phyloP scores from a whole-genome alignment of 2,888 invertebrate genomes.

The Rhogogaster chlorosoma region DNA sequence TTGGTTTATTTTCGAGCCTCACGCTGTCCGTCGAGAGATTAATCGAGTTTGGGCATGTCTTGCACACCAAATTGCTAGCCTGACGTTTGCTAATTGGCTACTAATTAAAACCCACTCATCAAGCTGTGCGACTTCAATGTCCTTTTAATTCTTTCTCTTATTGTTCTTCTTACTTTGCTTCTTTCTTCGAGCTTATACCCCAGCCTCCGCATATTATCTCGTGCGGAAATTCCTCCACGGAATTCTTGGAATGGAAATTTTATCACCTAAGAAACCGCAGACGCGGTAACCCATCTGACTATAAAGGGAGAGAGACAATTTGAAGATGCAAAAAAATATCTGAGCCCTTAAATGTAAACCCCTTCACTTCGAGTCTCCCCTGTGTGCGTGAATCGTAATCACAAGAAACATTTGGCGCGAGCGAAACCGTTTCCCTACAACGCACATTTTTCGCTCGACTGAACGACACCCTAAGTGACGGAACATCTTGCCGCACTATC shows the following conservation, averaged over 20 bases:
- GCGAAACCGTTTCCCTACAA: neutral
- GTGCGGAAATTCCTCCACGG: neutral
- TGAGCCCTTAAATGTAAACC: neutral
- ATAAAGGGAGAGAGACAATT: neutral
- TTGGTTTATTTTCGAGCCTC: conserved; percentile 23
- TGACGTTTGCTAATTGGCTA: conserved; percentile 39
- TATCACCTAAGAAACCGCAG: neutral
- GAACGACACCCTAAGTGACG: conserved; percentile 8
- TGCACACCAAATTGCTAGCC: neutral
- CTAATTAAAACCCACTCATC: conserved; percentile 25
- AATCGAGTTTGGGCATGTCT: conserved; percentile 34
- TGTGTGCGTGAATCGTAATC: conserved; percentile 26
- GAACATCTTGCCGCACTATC: neutral
- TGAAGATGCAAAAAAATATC: neutral
- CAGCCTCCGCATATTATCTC: neutral
- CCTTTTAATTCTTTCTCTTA: neutral
- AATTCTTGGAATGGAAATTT: conserved; percentile 12
- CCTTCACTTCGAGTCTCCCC: neutral
- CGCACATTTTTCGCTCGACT: conserved; percentile 24
- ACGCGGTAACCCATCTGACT: neutral
- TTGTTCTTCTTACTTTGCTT: neutral
- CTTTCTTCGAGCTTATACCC: neutral
- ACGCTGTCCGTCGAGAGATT: neutral
- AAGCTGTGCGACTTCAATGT: neutral
- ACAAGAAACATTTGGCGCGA: conserved; percentile 17